A percentile compares a stretch with the other conserved stretches of the same genome.
These are phyloP conservation scores for Rhinopomastus cyanomelas DNA, from an alignment of 2,113 vertebrate species.

Conservation along the genomic window DNA sequence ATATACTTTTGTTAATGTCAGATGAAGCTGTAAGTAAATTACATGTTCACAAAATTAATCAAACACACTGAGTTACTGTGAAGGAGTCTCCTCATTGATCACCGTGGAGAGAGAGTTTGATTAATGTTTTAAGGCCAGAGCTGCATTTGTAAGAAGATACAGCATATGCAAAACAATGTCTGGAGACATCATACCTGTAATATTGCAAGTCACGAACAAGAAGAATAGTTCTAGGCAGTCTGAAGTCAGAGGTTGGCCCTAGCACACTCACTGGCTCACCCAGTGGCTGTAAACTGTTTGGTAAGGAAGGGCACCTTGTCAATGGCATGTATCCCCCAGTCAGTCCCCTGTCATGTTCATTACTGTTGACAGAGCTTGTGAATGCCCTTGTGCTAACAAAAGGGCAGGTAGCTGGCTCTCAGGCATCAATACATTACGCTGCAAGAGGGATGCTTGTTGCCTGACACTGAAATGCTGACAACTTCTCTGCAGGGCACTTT, in stretches of 20 bases:
- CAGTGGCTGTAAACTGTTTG: background rate
- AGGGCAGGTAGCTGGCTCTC: slow-evolving; percentile 29
- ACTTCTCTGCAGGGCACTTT: slow-evolving; percentile 11
- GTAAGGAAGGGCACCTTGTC: slow-evolving; percentile 44
- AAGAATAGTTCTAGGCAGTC: background rate
- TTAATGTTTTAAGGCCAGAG: background rate
- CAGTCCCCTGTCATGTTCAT: slow-evolving; percentile 2
- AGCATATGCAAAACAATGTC: background rate
- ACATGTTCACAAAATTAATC: slow-evolving; percentile 22
- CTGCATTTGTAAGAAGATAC: background rate
- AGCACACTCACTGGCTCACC: background rate
- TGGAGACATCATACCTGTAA: background rate
- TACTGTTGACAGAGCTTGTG: background rate
- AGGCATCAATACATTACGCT: background rate
- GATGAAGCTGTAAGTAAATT: slow-evolving; percentile 34
- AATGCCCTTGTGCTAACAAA: slow-evolving; percentile 5
- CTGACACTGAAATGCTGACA: slow-evolving; percentile 26
- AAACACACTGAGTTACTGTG: slow-evolving; percentile 38
- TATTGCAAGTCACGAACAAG: background rate
- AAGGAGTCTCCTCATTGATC: slow-evolving; percentile 33
- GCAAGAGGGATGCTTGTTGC: background rate
- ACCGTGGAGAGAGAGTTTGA: background rate
- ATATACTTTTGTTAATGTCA: slow-evolving; percentile 31
- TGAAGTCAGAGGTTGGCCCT: background rate
- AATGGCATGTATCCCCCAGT: background rate